These are phyloP conservation scores for Mayetiola destructor DNA, from an alignment of 2,888 invertebrate genomes.

Conservation along the genomic window DNA sequence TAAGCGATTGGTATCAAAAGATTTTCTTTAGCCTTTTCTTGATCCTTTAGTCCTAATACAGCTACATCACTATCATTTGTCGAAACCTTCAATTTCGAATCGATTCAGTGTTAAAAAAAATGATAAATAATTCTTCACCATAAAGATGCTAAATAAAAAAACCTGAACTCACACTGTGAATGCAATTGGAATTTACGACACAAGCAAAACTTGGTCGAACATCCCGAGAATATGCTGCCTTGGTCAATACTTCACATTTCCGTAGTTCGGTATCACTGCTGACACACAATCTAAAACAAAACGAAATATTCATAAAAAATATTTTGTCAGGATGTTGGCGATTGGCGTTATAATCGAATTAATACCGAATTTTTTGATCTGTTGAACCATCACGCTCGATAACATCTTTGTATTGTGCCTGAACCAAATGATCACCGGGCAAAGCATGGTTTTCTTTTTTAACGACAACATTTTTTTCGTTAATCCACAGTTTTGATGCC, in stretches of 20 bases:
- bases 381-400: conserved; percentile 60
- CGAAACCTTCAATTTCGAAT: conserved; percentile 18
- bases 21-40: conserved; percentile 24
- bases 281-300: conserved; percentile 45
- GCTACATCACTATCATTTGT: conserved; percentile 27
- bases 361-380: conserved; percentile 42
- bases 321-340: background rate
- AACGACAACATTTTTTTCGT: conserved; percentile 22
- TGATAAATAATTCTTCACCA: background rate
- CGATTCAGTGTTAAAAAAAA: background rate
- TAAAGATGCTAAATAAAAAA: background rate
- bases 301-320: conserved; percentile 5
- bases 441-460: conserved; percentile 38
- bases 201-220: conserved; percentile 71
- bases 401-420: conserved; percentile 53
- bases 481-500: conserved; percentile 21
- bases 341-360: background rate
- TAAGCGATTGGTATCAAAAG: conserved; percentile 29
- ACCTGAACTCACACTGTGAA: conserved; percentile 21
- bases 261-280: conserved; percentile 47
- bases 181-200: conserved; percentile 43
- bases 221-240: conserved; percentile 60
- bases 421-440: conserved; percentile 45
- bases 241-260: conserved; percentile 59
- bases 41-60: conserved; percentile 21